These are phyloP conservation scores for Anastrepha obliqua DNA, from an alignment of 1,140 invertebrate genomes.

Conservation along the genomic window DNA sequence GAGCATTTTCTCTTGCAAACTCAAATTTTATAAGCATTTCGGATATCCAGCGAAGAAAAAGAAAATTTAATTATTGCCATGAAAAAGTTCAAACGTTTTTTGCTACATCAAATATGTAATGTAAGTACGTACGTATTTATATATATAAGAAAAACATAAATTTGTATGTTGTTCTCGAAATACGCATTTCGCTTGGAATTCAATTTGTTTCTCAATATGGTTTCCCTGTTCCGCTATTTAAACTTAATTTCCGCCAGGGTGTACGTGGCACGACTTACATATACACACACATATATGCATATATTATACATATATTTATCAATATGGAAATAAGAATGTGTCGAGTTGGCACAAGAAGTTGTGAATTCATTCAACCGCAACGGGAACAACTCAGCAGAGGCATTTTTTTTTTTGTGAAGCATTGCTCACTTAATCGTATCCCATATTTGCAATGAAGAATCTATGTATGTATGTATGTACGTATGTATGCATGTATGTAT, in stretches of 20 bases:
- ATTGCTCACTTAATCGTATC: too few relatives aligned
- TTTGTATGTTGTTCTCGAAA: too few relatives aligned
- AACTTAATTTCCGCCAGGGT: background rate
- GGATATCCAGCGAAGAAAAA: background rate
- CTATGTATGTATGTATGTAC: background rate
- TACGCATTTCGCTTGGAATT: background rate
- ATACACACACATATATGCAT: background rate
- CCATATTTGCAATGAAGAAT: too few relatives aligned
- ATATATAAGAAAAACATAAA: background rate
- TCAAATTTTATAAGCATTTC: too few relatives aligned
- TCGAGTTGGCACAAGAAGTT: background rate
- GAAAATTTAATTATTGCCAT: background rate
- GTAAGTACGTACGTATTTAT: too few relatives aligned
- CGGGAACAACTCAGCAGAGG: background rate
- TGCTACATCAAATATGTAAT: too few relatives aligned
- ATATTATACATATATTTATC: background rate
- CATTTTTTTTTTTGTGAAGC: background rate
- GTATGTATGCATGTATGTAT: background rate
- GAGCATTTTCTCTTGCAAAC: too few relatives aligned
- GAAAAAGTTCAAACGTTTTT: too few relatives aligned
- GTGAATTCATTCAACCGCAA: slow-evolving; percentile 19
- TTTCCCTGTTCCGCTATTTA: background rate
- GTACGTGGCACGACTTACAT: background rate
- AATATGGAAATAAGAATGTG: background rate
- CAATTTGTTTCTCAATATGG: background rate